Evolutionary conservation across 2,888 invertebrate species (phyloP).

Genomic region (Lacanobia wlatinum): DNA sequence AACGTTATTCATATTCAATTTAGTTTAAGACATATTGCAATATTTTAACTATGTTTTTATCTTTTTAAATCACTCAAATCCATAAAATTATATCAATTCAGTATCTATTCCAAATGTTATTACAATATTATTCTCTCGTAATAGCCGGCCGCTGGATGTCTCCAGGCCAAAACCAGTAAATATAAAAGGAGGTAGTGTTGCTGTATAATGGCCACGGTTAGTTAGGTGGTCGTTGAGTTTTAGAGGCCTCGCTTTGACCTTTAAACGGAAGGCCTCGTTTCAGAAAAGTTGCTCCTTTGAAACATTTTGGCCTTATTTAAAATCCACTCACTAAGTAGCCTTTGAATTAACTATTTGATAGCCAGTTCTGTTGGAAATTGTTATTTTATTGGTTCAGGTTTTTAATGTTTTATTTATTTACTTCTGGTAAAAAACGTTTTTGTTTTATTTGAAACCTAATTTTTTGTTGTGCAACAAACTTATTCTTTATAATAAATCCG

Average conservation of each 20-base stretch:
- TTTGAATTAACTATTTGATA: constrained; percentile 47
- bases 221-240: constrained; percentile 71
- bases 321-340: constrained; percentile 42
- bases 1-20: not conserved
- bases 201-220: constrained; percentile 66
- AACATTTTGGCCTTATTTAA: constrained; percentile 62
- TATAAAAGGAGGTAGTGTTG: constrained; percentile 66
- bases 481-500: too few species aligned
- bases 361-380: constrained; percentile 6
- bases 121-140: constrained; percentile 38
- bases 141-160: constrained; percentile 27
- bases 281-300: constrained; percentile 63
- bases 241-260: constrained; percentile 67
- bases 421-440: too few species aligned
- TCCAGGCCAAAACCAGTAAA: constrained; percentile 42
- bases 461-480: not conserved
- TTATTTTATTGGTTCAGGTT: constrained; percentile 13
- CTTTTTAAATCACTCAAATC: not conserved
- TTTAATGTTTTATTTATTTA: not conserved
- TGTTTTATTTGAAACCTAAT: too few species aligned
- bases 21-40: not conserved
- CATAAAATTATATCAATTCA: not conserved
- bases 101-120: constrained; percentile 17
- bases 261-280: constrained; percentile 65
- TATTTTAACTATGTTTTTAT: not conserved